phyloP scores from a whole-genome alignment of 1,140 invertebrate species.

The Harpegnathos saltator region DNA sequence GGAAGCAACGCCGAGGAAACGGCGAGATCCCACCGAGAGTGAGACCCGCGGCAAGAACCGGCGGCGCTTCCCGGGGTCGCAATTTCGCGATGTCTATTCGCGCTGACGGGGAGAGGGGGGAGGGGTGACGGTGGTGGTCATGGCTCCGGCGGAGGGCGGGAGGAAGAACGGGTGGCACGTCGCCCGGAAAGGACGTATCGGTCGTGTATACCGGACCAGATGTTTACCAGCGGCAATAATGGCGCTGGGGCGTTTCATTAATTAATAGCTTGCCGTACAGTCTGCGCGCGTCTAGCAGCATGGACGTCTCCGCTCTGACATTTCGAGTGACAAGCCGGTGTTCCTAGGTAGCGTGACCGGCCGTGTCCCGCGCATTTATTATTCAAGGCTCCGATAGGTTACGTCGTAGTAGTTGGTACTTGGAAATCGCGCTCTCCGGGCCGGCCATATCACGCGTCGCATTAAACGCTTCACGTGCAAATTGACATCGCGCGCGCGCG shows the following conservation, averaged over 20 bases:
- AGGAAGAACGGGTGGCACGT: slow-evolving; percentile 54
- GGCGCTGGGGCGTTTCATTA: slow-evolving; percentile 80
- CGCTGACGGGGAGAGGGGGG: slow-evolving; percentile 1
- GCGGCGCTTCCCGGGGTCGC: slow-evolving; percentile 5
- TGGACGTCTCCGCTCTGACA: slow-evolving; percentile 81
- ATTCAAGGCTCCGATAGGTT: slow-evolving; percentile 84
- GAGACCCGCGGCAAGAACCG: neutral
- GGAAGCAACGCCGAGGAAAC: too few relatives aligned
- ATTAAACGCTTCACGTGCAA: slow-evolving; percentile 77
- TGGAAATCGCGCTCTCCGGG: slow-evolving; percentile 77
- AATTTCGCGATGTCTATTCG: slow-evolving; percentile 38
- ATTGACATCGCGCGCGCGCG: slow-evolving; percentile 70
- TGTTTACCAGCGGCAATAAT: slow-evolving; percentile 67
- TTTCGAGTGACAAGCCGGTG: slow-evolving; percentile 85
- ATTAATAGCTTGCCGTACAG: slow-evolving; percentile 81
- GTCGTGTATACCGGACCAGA: slow-evolving; percentile 57
- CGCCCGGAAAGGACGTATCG: slow-evolving; percentile 61
- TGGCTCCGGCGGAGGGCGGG: too few relatives aligned
- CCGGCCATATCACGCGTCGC: slow-evolving; percentile 77
- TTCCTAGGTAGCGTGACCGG: slow-evolving; percentile 84
- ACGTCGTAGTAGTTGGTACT: slow-evolving; percentile 80
- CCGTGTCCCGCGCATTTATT: slow-evolving; percentile 83
- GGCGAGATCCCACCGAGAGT: neutral
- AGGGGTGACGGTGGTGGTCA: too few relatives aligned
- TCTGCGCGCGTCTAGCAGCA: slow-evolving; percentile 68